Conservation (phyloP, 1,140 invertebrate species). For the Phthorimaea operculella region DNA sequence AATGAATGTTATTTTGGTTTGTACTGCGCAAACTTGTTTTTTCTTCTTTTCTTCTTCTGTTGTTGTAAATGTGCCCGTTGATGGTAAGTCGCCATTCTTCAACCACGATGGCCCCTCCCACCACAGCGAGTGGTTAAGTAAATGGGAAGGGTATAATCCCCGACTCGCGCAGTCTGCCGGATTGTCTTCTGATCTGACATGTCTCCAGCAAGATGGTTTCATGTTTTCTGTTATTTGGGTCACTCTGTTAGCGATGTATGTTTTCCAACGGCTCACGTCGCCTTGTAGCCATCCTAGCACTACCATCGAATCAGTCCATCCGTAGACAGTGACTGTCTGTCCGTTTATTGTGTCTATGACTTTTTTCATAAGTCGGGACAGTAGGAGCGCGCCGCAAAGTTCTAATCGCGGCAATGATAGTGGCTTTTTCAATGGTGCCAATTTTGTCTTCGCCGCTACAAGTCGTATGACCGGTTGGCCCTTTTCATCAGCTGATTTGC, state of each 20-base stretch:
- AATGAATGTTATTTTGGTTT: neutral
- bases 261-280: constrained; percentile 19
- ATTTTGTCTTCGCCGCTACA: constrained; percentile 20
- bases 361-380: constrained; percentile 12
- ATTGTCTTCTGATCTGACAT: constrained; percentile 6
- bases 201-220: neutral
- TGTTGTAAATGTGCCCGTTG: neutral
- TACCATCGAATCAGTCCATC: constrained; percentile 36
- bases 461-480: neutral
- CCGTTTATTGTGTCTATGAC: constrained; percentile 14
- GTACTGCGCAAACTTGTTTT: neutral
- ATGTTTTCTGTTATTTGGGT: constrained; percentile 3
- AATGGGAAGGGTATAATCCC: neutral
- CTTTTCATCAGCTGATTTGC: neutral
- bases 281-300: constrained; percentile 32
- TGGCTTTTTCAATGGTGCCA: constrained; percentile 19
- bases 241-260: constrained; percentile 3
- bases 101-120: neutral
- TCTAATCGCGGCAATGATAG: constrained; percentile 18
- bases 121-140: neutral
- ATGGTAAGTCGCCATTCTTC: neutral
- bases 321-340: neutral
- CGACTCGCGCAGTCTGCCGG: constrained; percentile 5
- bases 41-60: neutral
- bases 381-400: constrained; percentile 15